phyloP scores from a whole-genome alignment of 2,113 vertebrate species.

The Pteronura brasiliensis region DNA sequence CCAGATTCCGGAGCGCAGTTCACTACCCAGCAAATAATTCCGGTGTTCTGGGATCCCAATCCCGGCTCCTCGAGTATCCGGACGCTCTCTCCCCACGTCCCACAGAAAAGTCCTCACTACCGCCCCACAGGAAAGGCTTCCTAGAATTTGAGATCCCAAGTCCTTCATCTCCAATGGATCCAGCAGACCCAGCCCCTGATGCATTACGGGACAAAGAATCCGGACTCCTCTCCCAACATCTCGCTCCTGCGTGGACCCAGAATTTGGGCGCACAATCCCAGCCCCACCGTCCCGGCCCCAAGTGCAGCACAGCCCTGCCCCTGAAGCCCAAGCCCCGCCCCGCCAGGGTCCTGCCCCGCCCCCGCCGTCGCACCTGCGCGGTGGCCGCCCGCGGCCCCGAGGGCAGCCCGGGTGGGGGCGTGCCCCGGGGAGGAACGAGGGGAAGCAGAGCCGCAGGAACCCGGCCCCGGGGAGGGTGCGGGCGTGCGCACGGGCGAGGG shows the following conservation, averaged over 20 bases:
- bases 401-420: constrained; percentile 70
- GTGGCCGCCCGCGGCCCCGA: constrained; percentile 65
- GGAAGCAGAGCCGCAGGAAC: constrained; percentile 79
- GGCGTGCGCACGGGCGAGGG: constrained; percentile 76
- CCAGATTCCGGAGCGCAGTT: not conserved
- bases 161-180: not conserved
- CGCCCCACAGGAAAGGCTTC: not conserved
- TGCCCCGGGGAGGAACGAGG: constrained; percentile 77
- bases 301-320: not conserved
- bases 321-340: not conserved
- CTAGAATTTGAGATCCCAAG: not conserved
- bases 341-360: not conserved
- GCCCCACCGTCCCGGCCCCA: fast-evolving
- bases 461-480: constrained; percentile 77
- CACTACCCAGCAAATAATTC: not conserved
- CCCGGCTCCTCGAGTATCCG: not conserved
- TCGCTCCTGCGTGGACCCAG: not conserved
- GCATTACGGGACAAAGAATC: not conserved
- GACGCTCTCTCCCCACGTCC: not conserved
- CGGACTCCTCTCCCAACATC: not conserved
- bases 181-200: not conserved
- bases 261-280: not conserved
- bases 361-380: constrained; percentile 65
- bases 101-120: not conserved
- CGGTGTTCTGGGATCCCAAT: not conserved